Evolutionary conservation across 2,113 vertebrate genomes (phyloP), one percentile per base, ranked within the genome.

Genomic region (Mastomys natalensis): DNA sequence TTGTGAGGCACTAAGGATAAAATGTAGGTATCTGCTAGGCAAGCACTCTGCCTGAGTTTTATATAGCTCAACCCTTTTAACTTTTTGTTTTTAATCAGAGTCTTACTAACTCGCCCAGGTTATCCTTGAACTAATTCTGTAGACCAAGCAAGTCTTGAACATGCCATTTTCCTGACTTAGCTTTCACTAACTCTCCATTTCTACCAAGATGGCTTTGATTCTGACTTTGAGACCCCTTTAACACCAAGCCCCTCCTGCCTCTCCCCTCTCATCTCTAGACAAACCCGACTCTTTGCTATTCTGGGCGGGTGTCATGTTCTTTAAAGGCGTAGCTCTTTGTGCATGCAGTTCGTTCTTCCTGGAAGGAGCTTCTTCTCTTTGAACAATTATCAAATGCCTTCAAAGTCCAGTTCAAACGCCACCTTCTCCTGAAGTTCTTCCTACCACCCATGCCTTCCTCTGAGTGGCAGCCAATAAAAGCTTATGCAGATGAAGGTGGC

Each of bases 351-450:
- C 34, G 4, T 85, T 95, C 92, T 95, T 92, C 48, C 76, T 0
- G 1, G 70, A 87, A 85, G 3, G 7, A 93, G 64, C n/a, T 74
- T 51, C 77, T 89, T 43, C 43, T 53, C 96, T 96, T 94, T 90
- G 81, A 97, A 91, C 51, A 45, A 68, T 78, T 94, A 94, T 95
- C 96, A 90, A 87, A 80, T 60, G 45, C 89, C 93, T 96, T 96
- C 93, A 90, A 92, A 91, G 92, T 90, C 88, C 45, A 84, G 93
- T 90, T 95, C 94, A 93, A 90, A 96, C 37, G 81, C 12, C 31
- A 45, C 70, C 34, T 88, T 90, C 89, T 93, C 81, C 12, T 45
- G 53, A 89, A 86, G 86, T 48, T 60, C 66, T 45, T 37, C n/a
- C 29, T 7, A 12, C 51, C 10, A 4, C 70, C 51, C 31, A 22